These are phyloP conservation scores for Liparis tanakae DNA, from an alignment of 2,797 vertebrate genomes.

Conservation along the genomic window DNA sequence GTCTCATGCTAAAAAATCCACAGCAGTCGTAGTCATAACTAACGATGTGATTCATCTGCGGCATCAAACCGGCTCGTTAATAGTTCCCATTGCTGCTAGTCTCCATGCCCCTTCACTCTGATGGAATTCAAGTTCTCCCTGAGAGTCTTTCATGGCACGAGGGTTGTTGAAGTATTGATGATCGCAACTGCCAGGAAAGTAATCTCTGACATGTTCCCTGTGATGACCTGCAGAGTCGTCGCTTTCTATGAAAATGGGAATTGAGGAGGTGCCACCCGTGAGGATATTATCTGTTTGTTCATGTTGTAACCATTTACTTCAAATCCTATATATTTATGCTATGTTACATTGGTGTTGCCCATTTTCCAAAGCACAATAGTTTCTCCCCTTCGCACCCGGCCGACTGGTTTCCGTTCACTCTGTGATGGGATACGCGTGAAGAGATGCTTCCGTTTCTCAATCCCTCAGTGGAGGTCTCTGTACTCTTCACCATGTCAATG, in stretches of 20 bases:
- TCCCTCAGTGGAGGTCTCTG: constrained; percentile 5
- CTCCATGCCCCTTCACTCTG: constrained; percentile 20
- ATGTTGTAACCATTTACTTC: constrained; percentile 25
- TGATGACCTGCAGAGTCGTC: constrained; percentile 17
- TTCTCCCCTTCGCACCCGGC: constrained; percentile 13
- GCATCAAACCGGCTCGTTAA: constrained; percentile 54
- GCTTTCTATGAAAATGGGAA: constrained; percentile 29
- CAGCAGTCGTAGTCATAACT: constrained; percentile 44
- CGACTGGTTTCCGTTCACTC: constrained; percentile 13
- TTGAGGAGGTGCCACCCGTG: constrained; percentile 11
- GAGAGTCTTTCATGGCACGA: constrained; percentile 7
- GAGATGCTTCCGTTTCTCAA: neutral
- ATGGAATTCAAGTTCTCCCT: constrained; percentile 27
- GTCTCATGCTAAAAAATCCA: constrained; percentile 49
- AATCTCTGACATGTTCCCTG: constrained; percentile 35
- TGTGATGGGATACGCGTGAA: neutral
- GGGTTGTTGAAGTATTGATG: constrained; percentile 22
- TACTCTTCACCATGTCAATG: neutral
- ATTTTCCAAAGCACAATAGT: constrained; percentile 36
- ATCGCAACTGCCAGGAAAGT: constrained; percentile 26
- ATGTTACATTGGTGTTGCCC: constrained; percentile 9
- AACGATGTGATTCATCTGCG: constrained; percentile 55
- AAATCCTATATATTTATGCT: neutral
- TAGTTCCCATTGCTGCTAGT: constrained; percentile 50
- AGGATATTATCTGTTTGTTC: constrained; percentile 32